phyloP scores from a whole-genome alignment of 2,113 vertebrate species.

The Zosterops hypoxanthus region DNA sequence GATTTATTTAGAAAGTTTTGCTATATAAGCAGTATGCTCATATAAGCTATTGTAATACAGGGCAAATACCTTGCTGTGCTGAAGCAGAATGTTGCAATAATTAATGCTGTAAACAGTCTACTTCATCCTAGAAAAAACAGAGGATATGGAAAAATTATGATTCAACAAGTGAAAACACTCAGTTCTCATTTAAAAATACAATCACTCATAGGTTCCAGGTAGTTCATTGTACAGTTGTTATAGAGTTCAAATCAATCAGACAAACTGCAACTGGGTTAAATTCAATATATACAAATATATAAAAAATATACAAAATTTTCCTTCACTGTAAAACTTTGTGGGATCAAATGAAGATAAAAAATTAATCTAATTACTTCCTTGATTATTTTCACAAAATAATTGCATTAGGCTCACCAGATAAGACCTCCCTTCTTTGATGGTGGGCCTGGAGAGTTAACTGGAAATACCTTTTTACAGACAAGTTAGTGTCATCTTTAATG shows the following conservation, averaged over 20 bases:
- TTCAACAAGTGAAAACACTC: neutral
- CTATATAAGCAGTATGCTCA: neutral
- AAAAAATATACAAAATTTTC: neutral
- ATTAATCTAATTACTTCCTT: neutral
- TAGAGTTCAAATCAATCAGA: neutral
- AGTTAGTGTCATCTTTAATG: neutral
- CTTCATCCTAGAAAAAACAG: neutral
- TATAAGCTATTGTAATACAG: neutral
- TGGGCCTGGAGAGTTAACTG: neutral
- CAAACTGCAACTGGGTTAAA: neutral
- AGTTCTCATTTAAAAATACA: neutral
- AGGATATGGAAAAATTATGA: neutral
- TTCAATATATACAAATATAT: neutral
- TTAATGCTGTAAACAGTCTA: neutral
- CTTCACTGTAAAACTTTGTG: neutral
- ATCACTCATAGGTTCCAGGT: neutral
- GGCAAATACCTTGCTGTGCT: neutral
- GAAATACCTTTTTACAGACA: neutral
- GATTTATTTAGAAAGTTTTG: neutral
- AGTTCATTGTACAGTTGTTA: neutral
- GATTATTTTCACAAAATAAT: neutral
- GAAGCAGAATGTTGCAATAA: neutral
- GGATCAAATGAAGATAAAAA: neutral
- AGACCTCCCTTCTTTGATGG: neutral
- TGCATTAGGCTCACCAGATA: neutral